Conservation (phyloP, 2,797 vertebrate species). For the Acanthiza pusilla region DNA sequence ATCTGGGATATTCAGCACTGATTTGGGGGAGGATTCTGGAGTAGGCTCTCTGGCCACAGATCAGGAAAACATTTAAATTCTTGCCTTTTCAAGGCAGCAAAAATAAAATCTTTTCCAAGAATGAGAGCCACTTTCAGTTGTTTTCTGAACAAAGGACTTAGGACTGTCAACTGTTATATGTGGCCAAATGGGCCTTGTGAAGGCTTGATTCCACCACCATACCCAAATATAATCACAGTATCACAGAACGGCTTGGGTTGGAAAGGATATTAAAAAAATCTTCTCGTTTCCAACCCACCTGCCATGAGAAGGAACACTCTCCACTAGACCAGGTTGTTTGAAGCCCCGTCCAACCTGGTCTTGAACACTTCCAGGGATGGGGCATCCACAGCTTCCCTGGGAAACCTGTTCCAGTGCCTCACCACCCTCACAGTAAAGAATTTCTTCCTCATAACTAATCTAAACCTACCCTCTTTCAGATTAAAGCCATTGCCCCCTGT, state of each 20-base stretch:
- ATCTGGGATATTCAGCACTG: not conserved
- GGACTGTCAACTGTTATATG: not conserved
- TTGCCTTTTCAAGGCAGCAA: not conserved
- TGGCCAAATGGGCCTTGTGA: not conserved
- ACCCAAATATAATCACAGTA: not conserved
- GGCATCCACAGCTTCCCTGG: not conserved
- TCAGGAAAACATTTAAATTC: not conserved
- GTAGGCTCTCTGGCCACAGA: not conserved
- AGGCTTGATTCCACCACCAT: not conserved
- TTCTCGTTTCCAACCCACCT: not conserved
- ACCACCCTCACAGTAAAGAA: rapidly evolving
- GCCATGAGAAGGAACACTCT: not conserved
- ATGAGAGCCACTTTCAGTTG: not conserved
- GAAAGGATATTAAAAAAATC: not conserved
- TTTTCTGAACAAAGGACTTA: not conserved
- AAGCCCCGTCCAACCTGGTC: not conserved
- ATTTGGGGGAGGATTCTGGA: rapidly evolving
- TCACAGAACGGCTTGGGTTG: not conserved
- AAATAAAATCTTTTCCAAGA: not conserved
- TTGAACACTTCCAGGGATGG: not conserved
- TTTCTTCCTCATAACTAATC: not conserved
- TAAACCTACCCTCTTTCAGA: not conserved
- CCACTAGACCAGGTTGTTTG: not conserved
- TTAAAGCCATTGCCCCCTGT: not conserved
- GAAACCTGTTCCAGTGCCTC: not conserved